Evolutionary conservation across 2,113 vertebrate species (phyloP), one percentile per base, ranked within the genome.

Genomic region (Caranx melampygus): DNA sequence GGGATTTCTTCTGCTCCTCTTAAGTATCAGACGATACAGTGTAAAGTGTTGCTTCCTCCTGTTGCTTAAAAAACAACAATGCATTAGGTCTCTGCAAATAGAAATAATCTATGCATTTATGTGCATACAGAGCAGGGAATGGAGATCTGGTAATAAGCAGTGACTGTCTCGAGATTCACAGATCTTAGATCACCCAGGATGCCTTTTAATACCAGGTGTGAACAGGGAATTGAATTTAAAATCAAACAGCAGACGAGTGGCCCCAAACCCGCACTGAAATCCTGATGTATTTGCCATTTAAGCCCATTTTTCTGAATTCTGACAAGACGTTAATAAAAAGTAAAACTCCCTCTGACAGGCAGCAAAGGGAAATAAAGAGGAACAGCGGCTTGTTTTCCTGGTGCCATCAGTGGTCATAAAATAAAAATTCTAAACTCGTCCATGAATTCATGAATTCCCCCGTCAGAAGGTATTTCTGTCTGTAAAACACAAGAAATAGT

Each of bases 401-500:
- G 47, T 42, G 33, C 8, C 31, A 37, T 59, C 18, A 34, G 10
- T 47, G 73, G 26, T 47, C 40, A 44, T 21, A 21, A 45, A 75
- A 75, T 15, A 65, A 18, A 77, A 42, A 16, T 45, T 71, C 20
- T 57, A 12, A 63, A 55, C 20, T 35, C 26, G 44, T 79, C 33
- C 64, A 20, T 34, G n/a, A 31, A 40, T 70, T 16, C 33, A 62
- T 33, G 78, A 44, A 26, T 45, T 21, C 5, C 45, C 16, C 35
- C 0, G 0, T 61, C 34, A 81, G 55, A 47, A 26, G 6, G 20
- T 49, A n/a, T 79, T 20, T 72, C n/a, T 45, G 67, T 40, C 59
- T 57, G 40, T 55, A 54, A 33, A 18, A 44, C 47, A 44, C 6
- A 6, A 21, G 26, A 34, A 65, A 55, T 0, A 18, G 8, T 34